phyloP scores from a whole-genome alignment of 2,888 invertebrate species.

The Himalopsyche tibetana region DNA sequence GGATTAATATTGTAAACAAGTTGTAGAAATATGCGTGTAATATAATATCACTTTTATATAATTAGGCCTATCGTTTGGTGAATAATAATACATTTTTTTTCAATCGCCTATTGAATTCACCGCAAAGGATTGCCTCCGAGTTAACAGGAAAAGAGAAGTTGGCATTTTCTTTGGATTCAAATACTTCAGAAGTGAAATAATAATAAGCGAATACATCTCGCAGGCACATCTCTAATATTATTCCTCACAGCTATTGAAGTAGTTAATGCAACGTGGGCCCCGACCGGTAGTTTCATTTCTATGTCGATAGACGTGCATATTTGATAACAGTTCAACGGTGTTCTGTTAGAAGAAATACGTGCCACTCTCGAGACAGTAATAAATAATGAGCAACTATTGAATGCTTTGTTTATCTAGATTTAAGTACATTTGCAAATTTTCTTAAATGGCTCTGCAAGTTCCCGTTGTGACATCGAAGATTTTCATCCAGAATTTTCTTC shows the following conservation, averaged over 20 bases:
- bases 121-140: background rate
- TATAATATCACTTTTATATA: constrained; percentile 37
- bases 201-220: background rate
- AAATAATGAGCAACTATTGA: background rate
- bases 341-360: background rate
- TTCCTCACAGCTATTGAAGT: constrained; percentile 27
- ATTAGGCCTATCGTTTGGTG: constrained; percentile 42
- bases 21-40: background rate
- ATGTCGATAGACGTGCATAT: constrained; percentile 1
- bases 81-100: constrained; percentile 18
- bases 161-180: constrained; percentile 32
- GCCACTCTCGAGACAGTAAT: background rate
- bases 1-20: constrained; percentile 17
- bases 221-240: background rate
- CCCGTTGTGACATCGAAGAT: constrained; percentile 68
- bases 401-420: constrained; percentile 73
- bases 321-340: background rate
- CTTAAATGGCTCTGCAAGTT: constrained; percentile 73
- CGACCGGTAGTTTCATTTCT: background rate
- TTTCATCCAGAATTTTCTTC: constrained; percentile 73
- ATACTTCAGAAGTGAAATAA: constrained; percentile 38
- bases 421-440: constrained; percentile 77
- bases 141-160: background rate
- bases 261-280: background rate
- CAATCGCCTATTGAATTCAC: constrained; percentile 21